Evolutionary conservation across 2,113 vertebrate genomes (phyloP).

Genomic region (Formicarius rufipectus): DNA sequence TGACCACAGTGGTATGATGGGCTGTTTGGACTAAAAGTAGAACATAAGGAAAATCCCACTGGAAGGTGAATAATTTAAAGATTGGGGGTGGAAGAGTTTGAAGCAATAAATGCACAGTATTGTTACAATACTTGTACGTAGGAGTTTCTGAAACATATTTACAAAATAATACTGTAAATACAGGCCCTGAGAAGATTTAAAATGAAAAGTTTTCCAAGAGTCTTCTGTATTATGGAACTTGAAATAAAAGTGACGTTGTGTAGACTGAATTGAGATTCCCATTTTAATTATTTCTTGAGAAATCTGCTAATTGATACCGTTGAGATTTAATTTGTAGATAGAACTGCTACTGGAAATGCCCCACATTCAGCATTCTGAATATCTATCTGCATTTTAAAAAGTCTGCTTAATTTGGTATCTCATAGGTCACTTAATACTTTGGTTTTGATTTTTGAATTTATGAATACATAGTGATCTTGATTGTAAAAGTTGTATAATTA

Average conservation of each 20-base stretch:
- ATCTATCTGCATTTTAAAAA: neutral
- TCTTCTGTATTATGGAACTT: neutral
- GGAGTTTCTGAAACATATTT: neutral
- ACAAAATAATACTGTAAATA: neutral
- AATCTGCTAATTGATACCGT: constrained; percentile 23
- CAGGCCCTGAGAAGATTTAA: neutral
- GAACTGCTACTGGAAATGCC: neutral
- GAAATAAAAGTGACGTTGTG: neutral
- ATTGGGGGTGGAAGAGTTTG: neutral
- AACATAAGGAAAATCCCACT: neutral
- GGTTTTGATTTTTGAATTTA: neutral
- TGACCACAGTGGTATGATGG: neutral
- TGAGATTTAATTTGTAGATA: constrained; percentile 22
- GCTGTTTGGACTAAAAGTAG: neutral
- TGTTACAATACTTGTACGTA: neutral
- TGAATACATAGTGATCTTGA: neutral
- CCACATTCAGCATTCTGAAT: neutral
- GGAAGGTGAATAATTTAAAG: neutral
- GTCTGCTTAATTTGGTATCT: neutral
- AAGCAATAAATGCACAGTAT: accelerated
- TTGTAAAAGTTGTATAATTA: neutral
- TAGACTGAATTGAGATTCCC: neutral
- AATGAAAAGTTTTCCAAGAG: neutral
- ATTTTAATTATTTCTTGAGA: constrained; percentile 12
- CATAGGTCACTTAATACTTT: neutral